A percentile compares a stretch with the other conserved stretches of the same genome.
Conservation (phyloP, 1,140 invertebrate species). For the Drosophila orosa region DNA sequence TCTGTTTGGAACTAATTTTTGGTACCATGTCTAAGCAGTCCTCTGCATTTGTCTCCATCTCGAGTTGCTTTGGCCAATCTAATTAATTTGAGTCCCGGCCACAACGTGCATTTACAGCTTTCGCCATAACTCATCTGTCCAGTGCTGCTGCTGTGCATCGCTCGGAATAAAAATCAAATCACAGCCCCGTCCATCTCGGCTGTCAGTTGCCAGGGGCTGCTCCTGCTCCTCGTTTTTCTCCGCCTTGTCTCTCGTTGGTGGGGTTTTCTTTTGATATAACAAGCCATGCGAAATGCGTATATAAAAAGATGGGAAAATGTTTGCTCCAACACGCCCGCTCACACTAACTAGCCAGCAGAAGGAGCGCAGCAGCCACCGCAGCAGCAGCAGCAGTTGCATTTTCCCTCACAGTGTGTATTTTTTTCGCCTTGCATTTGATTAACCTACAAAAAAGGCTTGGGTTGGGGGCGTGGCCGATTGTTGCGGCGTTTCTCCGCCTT, state of each 20-base stretch:
- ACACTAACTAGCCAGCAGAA: constrained; percentile 58
- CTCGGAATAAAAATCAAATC: constrained; percentile 56
- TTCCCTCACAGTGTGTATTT: constrained; percentile 23
- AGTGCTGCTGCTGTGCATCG: constrained; percentile 34
- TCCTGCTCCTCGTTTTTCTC: constrained; percentile 27
- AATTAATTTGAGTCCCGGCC: constrained; percentile 42
- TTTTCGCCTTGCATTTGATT: constrained; percentile 73
- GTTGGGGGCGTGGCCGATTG: constrained; percentile 24
- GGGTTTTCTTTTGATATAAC: constrained; percentile 70
- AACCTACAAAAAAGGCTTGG: constrained; percentile 67
- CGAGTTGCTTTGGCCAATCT: neutral
- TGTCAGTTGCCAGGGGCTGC: constrained; percentile 60
- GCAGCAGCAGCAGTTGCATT: constrained; percentile 3
- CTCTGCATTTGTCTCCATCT: constrained; percentile 11
- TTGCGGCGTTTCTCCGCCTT: constrained; percentile 55
- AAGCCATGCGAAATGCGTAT: constrained; percentile 50
- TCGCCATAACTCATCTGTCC: constrained; percentile 44
- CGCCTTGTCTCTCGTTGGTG: constrained; percentile 40
- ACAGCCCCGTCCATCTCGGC: constrained; percentile 65
- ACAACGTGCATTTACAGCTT: constrained; percentile 32
- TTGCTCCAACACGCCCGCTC: constrained; percentile 47
- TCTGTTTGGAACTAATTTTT: constrained; percentile 9
- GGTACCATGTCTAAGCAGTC: neutral
- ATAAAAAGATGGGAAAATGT: constrained; percentile 53
- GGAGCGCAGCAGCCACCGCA: neutral